These are phyloP conservation scores for roundworm (Caenorhabditis elegans) DNA, from an alignment of 1,140 invertebrate genomes.

Conservation along the genomic window WBcel235 BX284605.5:9265001-9265500, in stretches of 20 bases:
- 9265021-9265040: not conserved
- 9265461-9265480: conserved; percentile 64
- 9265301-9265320: conserved; percentile 56
- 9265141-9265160: conserved; percentile 63
- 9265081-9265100: conserved; percentile 63
- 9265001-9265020: not conserved
- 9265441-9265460: conserved; percentile 60
- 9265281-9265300: conserved; percentile 58
- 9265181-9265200: not conserved
- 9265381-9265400: conserved; percentile 63
- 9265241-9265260: conserved; percentile 47
- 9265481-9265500: conserved; percentile 61
- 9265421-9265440: conserved; percentile 62
- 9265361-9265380: conserved; percentile 64
- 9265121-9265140: conserved; percentile 55
- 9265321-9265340: conserved; percentile 62
- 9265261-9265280: conserved; percentile 55
- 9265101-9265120: conserved; percentile 66
- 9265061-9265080: conserved; percentile 63
- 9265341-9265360: conserved; percentile 62
- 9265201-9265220: conserved; percentile 39
- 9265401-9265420: conserved; percentile 60
- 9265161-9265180: conserved; percentile 53
- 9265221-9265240: conserved; percentile 46
- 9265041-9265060: conserved; percentile 59